Evolutionary conservation across 2,797 vertebrate genomes (phyloP).

Genomic region (Melanotaenia nigrans): DNA sequence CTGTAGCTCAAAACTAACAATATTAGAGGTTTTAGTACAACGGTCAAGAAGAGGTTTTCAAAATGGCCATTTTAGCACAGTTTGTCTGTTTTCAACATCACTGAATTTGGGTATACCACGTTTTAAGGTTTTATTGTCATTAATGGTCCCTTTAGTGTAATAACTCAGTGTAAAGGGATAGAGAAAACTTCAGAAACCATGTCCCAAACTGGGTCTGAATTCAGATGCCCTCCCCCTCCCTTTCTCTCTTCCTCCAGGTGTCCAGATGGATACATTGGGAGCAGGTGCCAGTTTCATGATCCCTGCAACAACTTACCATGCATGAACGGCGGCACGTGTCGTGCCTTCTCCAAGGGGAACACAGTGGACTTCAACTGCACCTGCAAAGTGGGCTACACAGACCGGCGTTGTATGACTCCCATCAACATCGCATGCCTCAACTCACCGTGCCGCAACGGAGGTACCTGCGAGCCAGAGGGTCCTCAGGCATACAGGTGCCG

Average conservation of each 20-base stretch:
- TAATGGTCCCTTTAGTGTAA: neutral
- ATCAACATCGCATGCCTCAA: constrained; percentile 84
- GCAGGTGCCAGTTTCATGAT: constrained; percentile 75
- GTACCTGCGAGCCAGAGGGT: constrained; percentile 86
- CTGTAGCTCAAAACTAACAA: no score
- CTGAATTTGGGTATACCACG: no score
- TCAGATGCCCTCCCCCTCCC: neutral
- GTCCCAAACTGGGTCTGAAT: neutral
- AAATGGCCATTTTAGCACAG: no score
- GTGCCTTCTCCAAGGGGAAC: constrained; percentile 61
- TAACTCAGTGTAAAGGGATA: neutral
- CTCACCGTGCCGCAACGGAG: constrained; percentile 91
- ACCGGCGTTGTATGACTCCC: constrained; percentile 86
- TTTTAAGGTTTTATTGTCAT: neutral
- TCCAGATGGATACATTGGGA: constrained; percentile 64
- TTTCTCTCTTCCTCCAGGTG: constrained; percentile 68
- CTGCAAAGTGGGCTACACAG: constrained; percentile 88
- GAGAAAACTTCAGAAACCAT: neutral
- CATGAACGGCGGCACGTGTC: constrained; percentile 75
- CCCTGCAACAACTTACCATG: constrained; percentile 72
- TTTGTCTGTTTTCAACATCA: neutral
- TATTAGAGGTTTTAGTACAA: no score
- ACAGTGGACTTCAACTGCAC: constrained; percentile 83
- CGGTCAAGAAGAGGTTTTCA: no score
- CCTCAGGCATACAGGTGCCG: constrained; percentile 88